phyloP scores from a whole-genome alignment of 2,113 vertebrate genomes.

The Eclectus roratus region DNA sequence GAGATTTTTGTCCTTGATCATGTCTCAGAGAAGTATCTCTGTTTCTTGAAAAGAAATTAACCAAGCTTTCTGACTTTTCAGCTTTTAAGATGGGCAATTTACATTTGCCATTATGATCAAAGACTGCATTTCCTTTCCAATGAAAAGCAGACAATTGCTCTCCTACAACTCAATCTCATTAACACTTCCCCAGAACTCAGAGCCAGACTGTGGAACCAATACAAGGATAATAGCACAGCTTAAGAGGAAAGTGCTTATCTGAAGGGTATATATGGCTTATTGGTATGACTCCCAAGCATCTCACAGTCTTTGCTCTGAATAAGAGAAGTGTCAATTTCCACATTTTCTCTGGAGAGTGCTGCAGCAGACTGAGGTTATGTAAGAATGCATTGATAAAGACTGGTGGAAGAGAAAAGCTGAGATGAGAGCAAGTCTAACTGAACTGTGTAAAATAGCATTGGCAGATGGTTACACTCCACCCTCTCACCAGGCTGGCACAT shows the following conservation, averaged over 20 bases:
- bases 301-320: background rate
- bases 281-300: background rate
- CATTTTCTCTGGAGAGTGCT: background rate
- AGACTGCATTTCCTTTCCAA: background rate
- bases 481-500: background rate
- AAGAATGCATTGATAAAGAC: background rate
- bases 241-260: background rate
- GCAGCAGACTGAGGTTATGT: background rate
- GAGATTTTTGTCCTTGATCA: constrained; percentile 22
- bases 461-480: background rate
- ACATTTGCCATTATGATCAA: constrained; percentile 38
- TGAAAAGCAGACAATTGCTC: constrained; percentile 3
- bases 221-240: background rate
- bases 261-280: background rate
- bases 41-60: background rate
- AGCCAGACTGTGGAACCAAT: background rate
- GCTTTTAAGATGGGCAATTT: constrained; percentile 9
- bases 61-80: constrained; percentile 4
- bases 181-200: background rate
- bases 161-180: background rate
- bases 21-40: background rate
- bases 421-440: background rate
- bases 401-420: background rate
- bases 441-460: background rate
- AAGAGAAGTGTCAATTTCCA: background rate